Conservation (phyloP, 1,140 invertebrate genomes). For the Apis cerana region DNA sequence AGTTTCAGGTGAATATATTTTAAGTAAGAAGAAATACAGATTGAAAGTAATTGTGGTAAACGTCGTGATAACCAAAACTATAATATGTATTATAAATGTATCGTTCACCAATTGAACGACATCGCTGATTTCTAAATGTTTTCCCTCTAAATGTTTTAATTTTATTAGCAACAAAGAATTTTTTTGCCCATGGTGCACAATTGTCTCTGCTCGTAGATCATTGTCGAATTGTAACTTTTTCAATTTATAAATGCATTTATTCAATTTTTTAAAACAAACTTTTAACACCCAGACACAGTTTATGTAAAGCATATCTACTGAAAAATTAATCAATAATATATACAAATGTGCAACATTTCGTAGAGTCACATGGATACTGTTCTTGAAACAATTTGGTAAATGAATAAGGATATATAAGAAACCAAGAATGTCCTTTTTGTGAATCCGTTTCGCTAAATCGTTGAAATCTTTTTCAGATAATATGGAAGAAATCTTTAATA, state of each 20-base stretch:
- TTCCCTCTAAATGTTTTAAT: slow-evolving; percentile 68
- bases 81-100: slow-evolving; percentile 68
- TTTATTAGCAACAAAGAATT: slow-evolving; percentile 71
- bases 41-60: slow-evolving; percentile 74
- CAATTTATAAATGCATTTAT: slow-evolving; percentile 60
- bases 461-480: slow-evolving; percentile 60
- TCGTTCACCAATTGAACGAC: slow-evolving; percentile 67
- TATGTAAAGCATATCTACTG: slow-evolving; percentile 71
- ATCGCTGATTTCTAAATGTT: slow-evolving; percentile 71
- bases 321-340: slow-evolving; percentile 56
- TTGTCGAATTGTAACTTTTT: slow-evolving; percentile 48
- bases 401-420: slow-evolving; percentile 61
- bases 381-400: slow-evolving; percentile 34
- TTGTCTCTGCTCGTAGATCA: slow-evolving; percentile 64
- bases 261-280: slow-evolving; percentile 69
- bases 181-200: slow-evolving; percentile 63
- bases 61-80: slow-evolving; percentile 64
- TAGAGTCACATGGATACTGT: neutral
- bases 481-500: slow-evolving; percentile 50
- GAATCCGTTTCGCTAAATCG: slow-evolving; percentile 61
- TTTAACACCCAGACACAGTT: slow-evolving; percentile 69
- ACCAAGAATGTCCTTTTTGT: slow-evolving; percentile 69
- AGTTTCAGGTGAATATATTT: neutral
- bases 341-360: slow-evolving; percentile 50
- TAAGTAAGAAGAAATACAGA: slow-evolving; percentile 73